These are phyloP conservation scores for Myotis lucifugus DNA, from an alignment of 2,113 vertebrate genomes.

Conservation along the genomic window DNA sequence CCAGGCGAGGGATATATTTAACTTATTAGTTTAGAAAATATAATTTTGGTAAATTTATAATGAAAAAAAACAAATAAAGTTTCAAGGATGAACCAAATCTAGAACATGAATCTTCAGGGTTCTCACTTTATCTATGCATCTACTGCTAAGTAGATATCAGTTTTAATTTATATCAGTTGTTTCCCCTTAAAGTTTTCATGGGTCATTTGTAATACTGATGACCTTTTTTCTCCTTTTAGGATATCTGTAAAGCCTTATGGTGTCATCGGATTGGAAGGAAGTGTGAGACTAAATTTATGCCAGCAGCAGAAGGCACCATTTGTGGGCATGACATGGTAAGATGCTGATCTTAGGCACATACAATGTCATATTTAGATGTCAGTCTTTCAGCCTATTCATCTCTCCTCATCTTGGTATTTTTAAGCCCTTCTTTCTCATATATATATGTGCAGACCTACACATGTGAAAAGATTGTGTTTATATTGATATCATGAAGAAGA, in stretches of 20 bases:
- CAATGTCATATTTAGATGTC: accelerated
- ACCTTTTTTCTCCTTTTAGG: slow-evolving; percentile 79
- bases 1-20: neutral
- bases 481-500: neutral
- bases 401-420: neutral
- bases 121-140: accelerated
- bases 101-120: neutral
- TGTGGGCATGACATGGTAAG: slow-evolving; percentile 93
- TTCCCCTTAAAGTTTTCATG: neutral
- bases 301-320: slow-evolving; percentile 92
- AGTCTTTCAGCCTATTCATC: accelerated
- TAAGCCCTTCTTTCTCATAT: accelerated
- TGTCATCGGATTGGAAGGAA: slow-evolving; percentile 94
- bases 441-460: neutral
- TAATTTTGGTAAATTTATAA: neutral
- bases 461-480: neutral
- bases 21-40: neutral
- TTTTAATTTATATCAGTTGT: neutral
- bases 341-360: accelerated
- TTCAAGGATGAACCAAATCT: neutral
- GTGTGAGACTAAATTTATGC: slow-evolving; percentile 97
- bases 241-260: slow-evolving; percentile 96
- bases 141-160: accelerated
- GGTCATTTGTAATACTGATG: neutral
- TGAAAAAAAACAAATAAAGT: neutral